Evolutionary conservation across 2,113 vertebrate genomes (phyloP).

Genomic region (Bubalus kerabau): DNA sequence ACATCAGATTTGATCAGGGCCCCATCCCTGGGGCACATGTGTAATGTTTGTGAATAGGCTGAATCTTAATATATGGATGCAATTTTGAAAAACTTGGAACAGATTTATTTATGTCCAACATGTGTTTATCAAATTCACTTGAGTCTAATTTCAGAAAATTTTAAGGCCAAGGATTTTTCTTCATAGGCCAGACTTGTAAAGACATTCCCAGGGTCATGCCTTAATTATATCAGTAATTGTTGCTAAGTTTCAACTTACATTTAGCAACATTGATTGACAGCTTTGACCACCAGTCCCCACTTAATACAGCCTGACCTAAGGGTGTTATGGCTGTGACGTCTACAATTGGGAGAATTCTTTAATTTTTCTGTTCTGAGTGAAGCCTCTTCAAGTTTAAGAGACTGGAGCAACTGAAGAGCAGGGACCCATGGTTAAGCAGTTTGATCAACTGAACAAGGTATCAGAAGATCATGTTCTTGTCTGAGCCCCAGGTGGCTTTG

Average conservation of each 20-base stretch:
- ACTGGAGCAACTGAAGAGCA: background rate
- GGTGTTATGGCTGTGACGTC: background rate
- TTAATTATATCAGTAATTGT: background rate
- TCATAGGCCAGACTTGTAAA: background rate
- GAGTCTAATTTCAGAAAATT: conserved; percentile 21
- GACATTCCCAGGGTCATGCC: background rate
- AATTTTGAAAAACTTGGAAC: background rate
- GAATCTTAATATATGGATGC: background rate
- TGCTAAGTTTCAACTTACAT: background rate
- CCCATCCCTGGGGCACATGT: background rate
- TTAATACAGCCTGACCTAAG: background rate
- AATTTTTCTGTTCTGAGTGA: background rate
- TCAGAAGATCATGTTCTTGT: background rate
- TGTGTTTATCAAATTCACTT: background rate
- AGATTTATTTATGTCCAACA: background rate
- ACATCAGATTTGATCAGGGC: background rate
- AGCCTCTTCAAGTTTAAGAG: background rate
- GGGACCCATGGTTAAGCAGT: background rate
- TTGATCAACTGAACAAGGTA: background rate
- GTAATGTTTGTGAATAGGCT: background rate
- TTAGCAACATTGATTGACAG: background rate
- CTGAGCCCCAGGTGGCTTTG: background rate
- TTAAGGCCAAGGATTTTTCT: background rate
- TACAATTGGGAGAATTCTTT: background rate
- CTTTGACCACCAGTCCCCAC: background rate